These are phyloP conservation scores for Anastrepha obliqua DNA, from an alignment of 1,140 invertebrate species.

Conservation along the genomic window DNA sequence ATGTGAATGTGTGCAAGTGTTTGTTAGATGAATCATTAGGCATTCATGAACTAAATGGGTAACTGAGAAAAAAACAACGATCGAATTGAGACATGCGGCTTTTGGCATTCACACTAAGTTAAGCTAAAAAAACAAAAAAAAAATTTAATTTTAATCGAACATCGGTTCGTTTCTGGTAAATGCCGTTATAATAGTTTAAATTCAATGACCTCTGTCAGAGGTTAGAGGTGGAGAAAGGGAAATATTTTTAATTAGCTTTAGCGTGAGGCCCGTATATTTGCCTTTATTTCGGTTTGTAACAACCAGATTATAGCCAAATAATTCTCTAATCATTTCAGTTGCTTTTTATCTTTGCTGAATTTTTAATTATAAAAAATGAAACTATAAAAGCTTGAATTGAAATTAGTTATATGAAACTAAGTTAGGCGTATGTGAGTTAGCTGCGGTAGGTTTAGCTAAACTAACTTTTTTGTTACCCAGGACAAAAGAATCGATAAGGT, in stretches of 20 bases:
- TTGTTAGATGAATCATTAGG: slow-evolving; percentile 22
- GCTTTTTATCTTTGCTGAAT: too few species aligned
- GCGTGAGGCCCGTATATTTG: too few species aligned
- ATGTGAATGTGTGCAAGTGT: not conserved
- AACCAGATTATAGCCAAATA: too few species aligned
- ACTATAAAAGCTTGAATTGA: too few species aligned
- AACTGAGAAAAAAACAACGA: slow-evolving; percentile 1
- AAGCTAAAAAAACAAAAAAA: not conserved
- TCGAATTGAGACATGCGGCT: not conserved
- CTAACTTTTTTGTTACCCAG: too few species aligned
- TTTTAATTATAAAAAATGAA: too few species aligned
- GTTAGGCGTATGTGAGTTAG: too few species aligned
- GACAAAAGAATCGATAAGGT: too few species aligned
- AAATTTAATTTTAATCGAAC: not conserved
- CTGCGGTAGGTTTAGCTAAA: too few species aligned
- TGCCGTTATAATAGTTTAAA: not conserved
- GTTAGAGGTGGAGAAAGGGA: not conserved
- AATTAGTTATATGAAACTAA: too few species aligned
- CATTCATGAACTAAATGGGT: slow-evolving; percentile 32
- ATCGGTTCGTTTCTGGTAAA: not conserved
- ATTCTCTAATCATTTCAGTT: too few species aligned
- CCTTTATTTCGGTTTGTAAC: too few species aligned
- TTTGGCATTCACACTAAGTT: not conserved
- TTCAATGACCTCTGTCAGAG: not conserved
- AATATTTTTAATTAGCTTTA: not conserved